A percentile compares a stretch with the other conserved stretches of the same genome.
phyloP scores from a whole-genome alignment of 2,797 vertebrate species.

The Phrynocephalus vlangalii region DNA sequence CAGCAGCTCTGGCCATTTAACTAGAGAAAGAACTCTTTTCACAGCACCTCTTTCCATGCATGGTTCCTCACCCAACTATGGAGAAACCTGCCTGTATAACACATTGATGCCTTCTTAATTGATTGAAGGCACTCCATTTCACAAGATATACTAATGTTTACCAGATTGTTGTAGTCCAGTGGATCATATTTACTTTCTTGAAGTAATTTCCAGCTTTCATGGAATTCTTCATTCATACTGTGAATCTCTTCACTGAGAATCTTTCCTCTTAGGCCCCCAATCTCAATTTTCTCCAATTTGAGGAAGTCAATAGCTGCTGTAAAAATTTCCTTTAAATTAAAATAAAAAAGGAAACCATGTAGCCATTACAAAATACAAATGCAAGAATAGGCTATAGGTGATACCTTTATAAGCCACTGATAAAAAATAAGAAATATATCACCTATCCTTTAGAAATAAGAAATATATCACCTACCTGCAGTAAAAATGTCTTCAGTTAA shows the following conservation, averaged over 20 bases:
- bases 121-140: background rate
- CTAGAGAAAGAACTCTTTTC: background rate
- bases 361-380: no score
- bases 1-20: background rate
- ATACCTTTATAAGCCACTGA: no score
- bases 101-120: no score
- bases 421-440: no score
- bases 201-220: constrained; percentile 79
- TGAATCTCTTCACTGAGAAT: constrained; percentile 79
- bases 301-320: constrained; percentile 79
- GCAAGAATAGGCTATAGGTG: no score
- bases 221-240: constrained; percentile 80
- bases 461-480: no score
- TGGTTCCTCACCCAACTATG: background rate
- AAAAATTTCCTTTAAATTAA: constrained; percentile 78
- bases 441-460: no score
- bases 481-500: background rate
- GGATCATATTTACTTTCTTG: constrained; percentile 83
- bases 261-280: constrained; percentile 79
- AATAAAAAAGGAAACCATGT: no score
- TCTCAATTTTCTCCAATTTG: constrained; percentile 81
- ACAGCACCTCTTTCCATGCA: background rate
- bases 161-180: constrained; percentile 77
- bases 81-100: background rate
- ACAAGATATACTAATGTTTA: constrained; percentile 42